Percentiles rank a stretch among this genome's conserved stretches.
These are phyloP conservation scores for Artibeus lituratus DNA, from an alignment of 2,797 vertebrate species.

Conservation along the genomic window DNA sequence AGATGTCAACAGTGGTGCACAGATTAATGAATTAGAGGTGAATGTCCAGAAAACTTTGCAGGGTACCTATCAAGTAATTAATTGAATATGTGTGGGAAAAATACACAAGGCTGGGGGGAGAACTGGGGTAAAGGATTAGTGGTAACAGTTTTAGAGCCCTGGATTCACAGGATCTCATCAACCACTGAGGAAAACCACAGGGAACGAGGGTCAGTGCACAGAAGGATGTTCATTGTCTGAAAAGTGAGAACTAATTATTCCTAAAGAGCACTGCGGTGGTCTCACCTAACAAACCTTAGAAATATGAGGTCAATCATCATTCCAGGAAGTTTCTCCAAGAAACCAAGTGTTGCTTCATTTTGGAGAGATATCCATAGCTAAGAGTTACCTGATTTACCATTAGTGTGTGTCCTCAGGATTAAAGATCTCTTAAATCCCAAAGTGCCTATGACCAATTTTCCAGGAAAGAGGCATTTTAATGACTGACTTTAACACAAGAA, in stretches of 20 bases:
- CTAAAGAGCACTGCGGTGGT: neutral
- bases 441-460: neutral
- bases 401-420: neutral
- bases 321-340: neutral
- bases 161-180: neutral
- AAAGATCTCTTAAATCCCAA: neutral
- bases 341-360: neutral
- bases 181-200: neutral
- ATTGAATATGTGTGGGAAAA: neutral
- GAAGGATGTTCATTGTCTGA: neutral
- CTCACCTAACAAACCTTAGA: neutral
- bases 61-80: neutral
- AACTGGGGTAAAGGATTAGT: neutral
- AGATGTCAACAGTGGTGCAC: neutral
- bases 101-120: neutral
- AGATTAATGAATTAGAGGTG: neutral
- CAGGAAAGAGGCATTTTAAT: neutral
- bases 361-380: neutral
- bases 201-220: neutral
- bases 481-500: neutral
- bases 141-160: neutral
- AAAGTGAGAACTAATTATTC: neutral
- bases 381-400: neutral
- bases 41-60: neutral
- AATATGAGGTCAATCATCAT: neutral